These are phyloP conservation scores for Phrynocephalus guinanensis DNA, from an alignment of 2,797 vertebrate species.

Conservation along the genomic window DNA sequence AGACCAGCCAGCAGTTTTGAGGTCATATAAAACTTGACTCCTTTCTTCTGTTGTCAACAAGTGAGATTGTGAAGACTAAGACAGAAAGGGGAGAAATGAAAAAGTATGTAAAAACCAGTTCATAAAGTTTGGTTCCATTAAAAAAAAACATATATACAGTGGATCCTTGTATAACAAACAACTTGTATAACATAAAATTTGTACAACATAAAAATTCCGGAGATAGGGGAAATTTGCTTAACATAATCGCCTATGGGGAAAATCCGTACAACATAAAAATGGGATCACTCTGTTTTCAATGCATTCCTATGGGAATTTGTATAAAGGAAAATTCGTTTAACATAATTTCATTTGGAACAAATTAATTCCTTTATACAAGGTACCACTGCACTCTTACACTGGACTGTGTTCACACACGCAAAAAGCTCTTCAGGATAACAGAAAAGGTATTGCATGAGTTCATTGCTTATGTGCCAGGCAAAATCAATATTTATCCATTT, in stretches of 20 bases:
- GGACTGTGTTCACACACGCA: background rate
- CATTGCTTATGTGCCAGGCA: background rate
- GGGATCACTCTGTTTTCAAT: too few relatives aligned
- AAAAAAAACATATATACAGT: too few relatives aligned
- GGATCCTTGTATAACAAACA: too few relatives aligned
- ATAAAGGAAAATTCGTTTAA: too few relatives aligned
- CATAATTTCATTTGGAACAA: too few relatives aligned
- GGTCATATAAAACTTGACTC: conserved; percentile 83
- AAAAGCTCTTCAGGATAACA: background rate
- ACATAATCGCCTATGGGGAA: too few relatives aligned
- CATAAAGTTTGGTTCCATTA: background rate
- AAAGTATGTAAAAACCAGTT: conserved; percentile 16
- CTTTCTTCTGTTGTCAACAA: conserved; percentile 87
- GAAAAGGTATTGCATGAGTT: conserved; percentile 12
- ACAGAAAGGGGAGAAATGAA: conserved; percentile 34
- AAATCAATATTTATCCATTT: background rate
- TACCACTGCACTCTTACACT: background rate
- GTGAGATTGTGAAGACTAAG: conserved; percentile 85
- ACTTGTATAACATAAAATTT: too few relatives aligned
- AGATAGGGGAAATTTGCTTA: too few relatives aligned
- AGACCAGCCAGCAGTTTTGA: conserved; percentile 88
- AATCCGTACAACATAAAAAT: too few relatives aligned
- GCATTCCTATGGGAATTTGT: too few relatives aligned
- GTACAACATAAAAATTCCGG: too few relatives aligned
- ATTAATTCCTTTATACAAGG: too few relatives aligned